phyloP scores from a whole-genome alignment of 2,888 invertebrate species.

The Meganola albula region DNA sequence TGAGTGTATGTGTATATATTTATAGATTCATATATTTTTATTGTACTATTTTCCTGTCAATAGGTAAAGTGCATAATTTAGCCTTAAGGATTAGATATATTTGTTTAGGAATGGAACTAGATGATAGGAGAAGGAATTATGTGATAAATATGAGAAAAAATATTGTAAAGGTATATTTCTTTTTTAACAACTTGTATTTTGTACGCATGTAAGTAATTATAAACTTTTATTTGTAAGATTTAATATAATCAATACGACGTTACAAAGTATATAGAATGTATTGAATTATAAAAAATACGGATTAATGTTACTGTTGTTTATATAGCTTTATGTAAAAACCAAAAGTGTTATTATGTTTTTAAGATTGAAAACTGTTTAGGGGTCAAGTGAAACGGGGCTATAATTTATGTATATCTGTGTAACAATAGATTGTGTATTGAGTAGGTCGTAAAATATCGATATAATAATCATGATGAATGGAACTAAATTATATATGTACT shows the following conservation, averaged over 20 bases:
- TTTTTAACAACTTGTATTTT: slow-evolving; percentile 50
- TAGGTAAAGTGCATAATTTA: slow-evolving; percentile 71
- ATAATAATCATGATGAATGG: slow-evolving; percentile 18
- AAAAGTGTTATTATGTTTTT: slow-evolving; percentile 75
- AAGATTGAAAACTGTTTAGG: slow-evolving; percentile 45
- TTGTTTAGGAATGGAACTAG: slow-evolving; percentile 38
- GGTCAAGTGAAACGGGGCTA: slow-evolving; percentile 24
- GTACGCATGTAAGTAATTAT: slow-evolving; percentile 37
- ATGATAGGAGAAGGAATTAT: slow-evolving; percentile 49
- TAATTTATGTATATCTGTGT: slow-evolving; percentile 25
- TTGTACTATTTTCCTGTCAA: slow-evolving; percentile 60
- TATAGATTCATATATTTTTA: slow-evolving; percentile 55
- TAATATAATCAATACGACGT: slow-evolving; percentile 41
- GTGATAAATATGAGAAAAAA: slow-evolving; percentile 50
- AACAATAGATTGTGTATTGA: slow-evolving; percentile 25
- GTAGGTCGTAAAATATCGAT: slow-evolving; percentile 16
- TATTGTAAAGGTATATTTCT: slow-evolving; percentile 49
- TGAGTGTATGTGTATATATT: slow-evolving; percentile 46
- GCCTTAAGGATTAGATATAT: slow-evolving; percentile 51
- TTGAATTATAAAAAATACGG: slow-evolving; percentile 53
- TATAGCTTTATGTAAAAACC: slow-evolving; percentile 74
- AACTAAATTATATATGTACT: too few relatives aligned
- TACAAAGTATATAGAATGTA: slow-evolving; percentile 53
- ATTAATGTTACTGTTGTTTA: slow-evolving; percentile 72
- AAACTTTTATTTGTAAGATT: slow-evolving; percentile 31